These are phyloP conservation scores for Brachyhypopomus gauderio DNA, from an alignment of 2,113 vertebrate species.

Conservation along the genomic window DNA sequence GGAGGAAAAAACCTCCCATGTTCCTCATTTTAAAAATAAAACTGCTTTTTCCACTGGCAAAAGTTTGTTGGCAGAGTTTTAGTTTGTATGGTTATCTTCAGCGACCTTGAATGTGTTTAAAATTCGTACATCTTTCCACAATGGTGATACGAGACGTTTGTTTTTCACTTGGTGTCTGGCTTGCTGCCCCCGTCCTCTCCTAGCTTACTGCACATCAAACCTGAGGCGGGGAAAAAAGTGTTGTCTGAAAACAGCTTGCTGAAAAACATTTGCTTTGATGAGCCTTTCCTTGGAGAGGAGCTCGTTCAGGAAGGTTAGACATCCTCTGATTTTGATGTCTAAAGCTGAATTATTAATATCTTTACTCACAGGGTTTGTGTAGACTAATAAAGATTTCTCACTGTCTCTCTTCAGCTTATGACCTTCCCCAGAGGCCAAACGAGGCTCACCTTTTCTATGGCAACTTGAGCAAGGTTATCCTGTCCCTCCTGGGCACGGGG, in stretches of 20 bases:
- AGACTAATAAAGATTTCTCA: background rate
- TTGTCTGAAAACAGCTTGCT: constrained; percentile 82
- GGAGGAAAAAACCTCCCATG: too few species aligned
- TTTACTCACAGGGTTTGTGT: background rate
- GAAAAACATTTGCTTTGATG: constrained; percentile 81
- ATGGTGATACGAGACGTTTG: background rate
- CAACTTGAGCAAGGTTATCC: constrained; percentile 81
- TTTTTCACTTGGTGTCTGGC: constrained; percentile 16
- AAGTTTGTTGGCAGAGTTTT: too few species aligned
- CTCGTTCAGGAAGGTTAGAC: constrained; percentile 73
- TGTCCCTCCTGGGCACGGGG: constrained; percentile 79
- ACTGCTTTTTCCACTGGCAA: too few species aligned
- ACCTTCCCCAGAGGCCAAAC: constrained; percentile 82
- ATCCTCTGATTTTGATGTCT: background rate
- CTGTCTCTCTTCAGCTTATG: constrained; percentile 72
- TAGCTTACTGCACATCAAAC: constrained; percentile 74
- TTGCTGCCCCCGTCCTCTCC: background rate
- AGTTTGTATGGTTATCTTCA: too few species aligned
- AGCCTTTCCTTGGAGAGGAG: constrained; percentile 86
- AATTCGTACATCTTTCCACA: background rate
- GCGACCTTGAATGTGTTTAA: background rate
- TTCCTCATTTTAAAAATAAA: too few species aligned
- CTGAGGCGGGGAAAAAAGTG: constrained; percentile 69
- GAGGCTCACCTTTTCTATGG: constrained; percentile 87
- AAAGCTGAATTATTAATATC: background rate